These are phyloP conservation scores for Seira sanloemensis DNA, from an alignment of 2,888 invertebrate genomes.

Conservation along the genomic window DNA sequence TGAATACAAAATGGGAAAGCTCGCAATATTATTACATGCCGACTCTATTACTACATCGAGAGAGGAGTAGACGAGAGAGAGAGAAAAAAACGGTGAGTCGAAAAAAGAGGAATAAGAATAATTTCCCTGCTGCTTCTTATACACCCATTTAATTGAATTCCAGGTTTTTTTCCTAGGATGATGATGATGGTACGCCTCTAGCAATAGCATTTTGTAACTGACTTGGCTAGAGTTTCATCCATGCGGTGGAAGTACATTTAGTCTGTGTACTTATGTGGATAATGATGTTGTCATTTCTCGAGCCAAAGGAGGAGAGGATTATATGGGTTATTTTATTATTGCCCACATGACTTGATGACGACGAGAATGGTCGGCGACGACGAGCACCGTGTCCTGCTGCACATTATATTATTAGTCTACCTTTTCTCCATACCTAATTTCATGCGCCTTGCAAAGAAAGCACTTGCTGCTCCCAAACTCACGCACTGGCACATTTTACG, in stretches of 20 bases:
- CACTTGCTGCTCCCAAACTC: no score
- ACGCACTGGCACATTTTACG: no score
- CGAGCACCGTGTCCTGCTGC: no score
- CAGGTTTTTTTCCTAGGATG: not conserved
- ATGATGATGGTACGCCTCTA: not conserved
- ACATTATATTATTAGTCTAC: no score
- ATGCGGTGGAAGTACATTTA: not conserved
- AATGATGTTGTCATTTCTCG: not conserved
- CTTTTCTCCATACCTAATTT: no score
- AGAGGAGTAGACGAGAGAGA: not conserved
- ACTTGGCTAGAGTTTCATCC: not conserved
- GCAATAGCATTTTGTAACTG: not conserved
- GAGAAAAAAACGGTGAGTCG: no score
- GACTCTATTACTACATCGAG: not conserved
- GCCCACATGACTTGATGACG: conserved; percentile 38
- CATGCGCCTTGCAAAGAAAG: no score
- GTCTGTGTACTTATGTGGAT: not conserved
- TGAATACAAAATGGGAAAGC: not conserved
- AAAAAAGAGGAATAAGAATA: not conserved
- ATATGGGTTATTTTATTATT: conserved; percentile 44
- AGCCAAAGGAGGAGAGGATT: conserved; percentile 1
- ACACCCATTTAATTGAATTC: conserved; percentile 11
- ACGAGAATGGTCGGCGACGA: conserved; percentile 2
- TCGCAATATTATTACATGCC: not conserved
- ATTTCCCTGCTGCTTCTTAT: conserved; percentile 8